Conservation (phyloP, 2,797 vertebrate genomes). For the Buphagus erythrorhynchus region DNA sequence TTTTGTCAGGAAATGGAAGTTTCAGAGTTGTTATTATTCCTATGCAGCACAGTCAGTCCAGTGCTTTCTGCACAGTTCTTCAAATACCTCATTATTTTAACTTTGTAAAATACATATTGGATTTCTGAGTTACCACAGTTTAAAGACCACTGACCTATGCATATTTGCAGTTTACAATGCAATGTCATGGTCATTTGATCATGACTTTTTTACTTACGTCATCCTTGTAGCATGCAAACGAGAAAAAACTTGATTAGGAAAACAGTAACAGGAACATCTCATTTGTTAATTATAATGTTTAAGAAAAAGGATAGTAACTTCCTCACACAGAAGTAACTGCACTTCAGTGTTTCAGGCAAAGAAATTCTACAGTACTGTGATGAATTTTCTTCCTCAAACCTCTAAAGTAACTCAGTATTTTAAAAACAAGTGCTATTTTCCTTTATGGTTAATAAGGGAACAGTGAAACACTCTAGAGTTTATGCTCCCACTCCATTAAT, state of each 20-base stretch:
- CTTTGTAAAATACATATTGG: neutral
- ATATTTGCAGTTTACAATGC: neutral
- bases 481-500: neutral
- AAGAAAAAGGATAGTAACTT: neutral
- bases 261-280: neutral
- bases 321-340: neutral
- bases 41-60: neutral
- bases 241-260: slow-evolving; percentile 64
- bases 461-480: neutral
- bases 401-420: neutral
- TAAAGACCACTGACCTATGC: slow-evolving; percentile 29
- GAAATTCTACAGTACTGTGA: neutral
- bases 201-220: slow-evolving; percentile 76
- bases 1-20: neutral
- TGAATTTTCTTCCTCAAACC: neutral
- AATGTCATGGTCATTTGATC: slow-evolving; percentile 22
- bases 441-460: neutral
- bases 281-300: neutral
- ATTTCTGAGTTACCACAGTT: neutral
- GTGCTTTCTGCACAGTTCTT: neutral
- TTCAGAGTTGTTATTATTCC: neutral
- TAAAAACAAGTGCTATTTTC: neutral
- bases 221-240: slow-evolving; percentile 80
- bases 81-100: neutral
- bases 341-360: neutral